These are phyloP conservation scores for Benthosema pterotum DNA, from an alignment of 2,797 vertebrate species.

Conservation along the genomic window DNA sequence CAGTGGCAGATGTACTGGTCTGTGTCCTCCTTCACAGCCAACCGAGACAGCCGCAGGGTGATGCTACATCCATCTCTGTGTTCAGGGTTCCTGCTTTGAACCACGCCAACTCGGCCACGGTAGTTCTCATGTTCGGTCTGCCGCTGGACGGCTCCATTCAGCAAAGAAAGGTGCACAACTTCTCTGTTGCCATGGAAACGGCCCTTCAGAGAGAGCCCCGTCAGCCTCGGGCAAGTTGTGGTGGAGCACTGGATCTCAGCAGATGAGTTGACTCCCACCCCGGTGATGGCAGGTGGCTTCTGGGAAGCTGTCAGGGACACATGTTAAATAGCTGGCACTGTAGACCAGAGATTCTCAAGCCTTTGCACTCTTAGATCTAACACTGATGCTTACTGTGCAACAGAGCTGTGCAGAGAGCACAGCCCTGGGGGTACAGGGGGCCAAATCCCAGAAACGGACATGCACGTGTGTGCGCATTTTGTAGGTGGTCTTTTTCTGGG, in stretches of 20 bases:
- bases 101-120: neutral
- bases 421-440: no score
- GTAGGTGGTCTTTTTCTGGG: no score
- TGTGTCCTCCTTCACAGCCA: constrained; percentile 52
- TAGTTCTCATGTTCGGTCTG: neutral
- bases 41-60: constrained; percentile 48
- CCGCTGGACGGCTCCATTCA: rapidly evolving
- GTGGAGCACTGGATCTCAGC: constrained; percentile 58
- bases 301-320: constrained; percentile 48
- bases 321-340: constrained; percentile 1
- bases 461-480: no score
- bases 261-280: constrained; percentile 52
- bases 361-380: no score
- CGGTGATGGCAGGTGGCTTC: constrained; percentile 23
- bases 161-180: constrained; percentile 31
- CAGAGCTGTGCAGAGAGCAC: no score
- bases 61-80: neutral
- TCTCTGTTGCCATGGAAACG: neutral
- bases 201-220: constrained; percentile 42
- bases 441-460: no score
- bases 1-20: constrained; percentile 68
- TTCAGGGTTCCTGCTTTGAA: neutral
- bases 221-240: neutral
- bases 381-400: no score
- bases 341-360: no score